These are phyloP conservation scores for Malachius bipustulatus DNA, from an alignment of 2,888 invertebrate species.

Conservation along the genomic window DNA sequence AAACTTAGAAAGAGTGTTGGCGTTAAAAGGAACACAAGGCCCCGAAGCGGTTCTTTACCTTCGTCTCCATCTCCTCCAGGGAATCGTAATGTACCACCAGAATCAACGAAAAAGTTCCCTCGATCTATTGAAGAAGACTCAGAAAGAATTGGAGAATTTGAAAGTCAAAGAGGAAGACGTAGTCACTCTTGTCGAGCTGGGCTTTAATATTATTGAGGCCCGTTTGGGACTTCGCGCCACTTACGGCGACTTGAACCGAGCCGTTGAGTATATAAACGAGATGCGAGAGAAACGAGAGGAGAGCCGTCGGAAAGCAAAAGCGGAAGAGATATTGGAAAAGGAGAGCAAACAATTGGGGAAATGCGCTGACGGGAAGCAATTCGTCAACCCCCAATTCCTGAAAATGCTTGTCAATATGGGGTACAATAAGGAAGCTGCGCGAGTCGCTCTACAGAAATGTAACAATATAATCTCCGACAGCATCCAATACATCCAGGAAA, in stretches of 20 bases:
- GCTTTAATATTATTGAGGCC: conserved; percentile 55
- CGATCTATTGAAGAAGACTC: conserved; percentile 47
- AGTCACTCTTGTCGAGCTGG: conserved; percentile 45
- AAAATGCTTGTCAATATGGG: conserved; percentile 56
- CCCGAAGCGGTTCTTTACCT: conserved; percentile 63
- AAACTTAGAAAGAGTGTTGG: conserved; percentile 48
- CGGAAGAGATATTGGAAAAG: conserved; percentile 38
- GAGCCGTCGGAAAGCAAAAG: conserved; percentile 40
- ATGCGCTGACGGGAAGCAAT: conserved; percentile 46
- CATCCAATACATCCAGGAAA: conserved; percentile 49
- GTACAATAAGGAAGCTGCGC: conserved; percentile 45
- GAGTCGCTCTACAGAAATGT: conserved; percentile 48
- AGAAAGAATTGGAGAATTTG: conserved; percentile 49
- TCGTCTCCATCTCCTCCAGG: conserved; percentile 69
- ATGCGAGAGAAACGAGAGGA: conserved; percentile 40
- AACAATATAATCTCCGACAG: conserved; percentile 61
- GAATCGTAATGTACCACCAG: conserved; percentile 66
- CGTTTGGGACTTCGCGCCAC: conserved; percentile 55
- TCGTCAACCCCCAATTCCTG: conserved; percentile 41
- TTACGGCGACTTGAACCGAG: conserved; percentile 45
- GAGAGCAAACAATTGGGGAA: conserved; percentile 43
- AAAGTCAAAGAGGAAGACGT: conserved; percentile 48
- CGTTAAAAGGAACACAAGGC: conserved; percentile 50
- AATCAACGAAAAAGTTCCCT: conserved; percentile 53
- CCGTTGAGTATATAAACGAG: conserved; percentile 54